These are phyloP conservation scores for Sesia apiformis DNA, from an alignment of 2,888 invertebrate genomes.

Conservation along the genomic window DNA sequence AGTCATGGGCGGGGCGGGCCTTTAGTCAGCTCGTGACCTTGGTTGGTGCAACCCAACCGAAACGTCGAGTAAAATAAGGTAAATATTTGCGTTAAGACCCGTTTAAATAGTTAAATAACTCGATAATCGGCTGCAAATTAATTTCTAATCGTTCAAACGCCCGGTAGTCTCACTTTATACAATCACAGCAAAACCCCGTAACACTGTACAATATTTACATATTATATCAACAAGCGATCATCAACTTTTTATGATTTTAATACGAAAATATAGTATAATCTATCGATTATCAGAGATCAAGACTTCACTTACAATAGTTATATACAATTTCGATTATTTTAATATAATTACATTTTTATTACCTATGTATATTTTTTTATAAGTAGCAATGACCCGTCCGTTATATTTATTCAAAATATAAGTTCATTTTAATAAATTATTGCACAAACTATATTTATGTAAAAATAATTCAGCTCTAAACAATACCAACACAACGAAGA, in stretches of 20 bases:
- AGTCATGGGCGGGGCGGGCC: too few relatives aligned
- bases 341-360: conserved; percentile 2
- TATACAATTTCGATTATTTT: conserved; percentile 8
- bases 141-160: too few relatives aligned
- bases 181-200: conserved; percentile 44
- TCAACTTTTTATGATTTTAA: conserved; percentile 35
- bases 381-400: conserved; percentile 44
- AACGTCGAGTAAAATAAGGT: too few relatives aligned
- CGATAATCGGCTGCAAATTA: too few relatives aligned
- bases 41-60: too few relatives aligned
- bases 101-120: too few relatives aligned
- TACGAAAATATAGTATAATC: conserved; percentile 61
- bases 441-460: conserved; percentile 13
- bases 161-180: not conserved
- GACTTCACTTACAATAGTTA: conserved; percentile 23
- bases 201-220: conserved; percentile 63
- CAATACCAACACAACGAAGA: not conserved
- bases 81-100: too few relatives aligned
- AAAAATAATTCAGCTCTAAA: not conserved
- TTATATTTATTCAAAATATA: conserved; percentile 25
- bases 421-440: conserved; percentile 13
- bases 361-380: conserved; percentile 20
- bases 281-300: conserved; percentile 59
- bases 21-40: too few relatives aligned
- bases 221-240: conserved; percentile 35